Base-by-base conservation (phyloP, 2,888 invertebrate genomes). In the Anthrax anthrax region DNA sequence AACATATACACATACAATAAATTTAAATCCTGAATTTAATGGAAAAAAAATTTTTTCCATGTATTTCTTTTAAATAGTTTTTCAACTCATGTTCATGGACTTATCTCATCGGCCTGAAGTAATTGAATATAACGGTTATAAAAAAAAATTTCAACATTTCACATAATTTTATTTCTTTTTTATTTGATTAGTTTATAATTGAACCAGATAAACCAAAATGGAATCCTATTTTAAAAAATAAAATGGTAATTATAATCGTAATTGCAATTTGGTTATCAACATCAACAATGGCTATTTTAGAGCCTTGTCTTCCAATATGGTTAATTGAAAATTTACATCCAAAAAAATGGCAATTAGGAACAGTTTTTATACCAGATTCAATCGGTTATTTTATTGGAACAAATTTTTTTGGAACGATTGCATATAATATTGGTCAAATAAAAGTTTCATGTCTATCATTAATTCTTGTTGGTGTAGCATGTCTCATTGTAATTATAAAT, bases 341-440 rank as follows among this genome's bases (percentile, higher is more conserved):
- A 0, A 64, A 61, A 41, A 67, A 65, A 50, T 84, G 84, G 84
- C 80, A 84, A 60, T 64, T 82, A 57, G 88, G 88, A 4, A 80
- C 83, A 1, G 84, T 87, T 6, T 89, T 89, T 58, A 79, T 89
- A 50, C 88, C 89, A 0, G 89, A 89, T 63, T 88, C 87, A 55
- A 58, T 88, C 32, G 88, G 88, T 1, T 89, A 88, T 60, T 74
- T 88, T 50, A 65, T 88, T 37, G 88, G 87, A 23, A 86, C 87
- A 1, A 85, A 86, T 64, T 80, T 79, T 56, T 82, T 86, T 58
- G 85, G 85, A 8, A 65, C 74, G 39, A 63, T 80, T 23, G 78
- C 83, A 6, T 77, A 74, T 57, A 72, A 71, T 50, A 66, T 77
- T 42, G 84, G 83, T 1, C 76, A 81, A 55, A 75, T 80, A 61